Conservation (phyloP, 2,797 vertebrate genomes). For the Tokudaia muenninki region DNA sequence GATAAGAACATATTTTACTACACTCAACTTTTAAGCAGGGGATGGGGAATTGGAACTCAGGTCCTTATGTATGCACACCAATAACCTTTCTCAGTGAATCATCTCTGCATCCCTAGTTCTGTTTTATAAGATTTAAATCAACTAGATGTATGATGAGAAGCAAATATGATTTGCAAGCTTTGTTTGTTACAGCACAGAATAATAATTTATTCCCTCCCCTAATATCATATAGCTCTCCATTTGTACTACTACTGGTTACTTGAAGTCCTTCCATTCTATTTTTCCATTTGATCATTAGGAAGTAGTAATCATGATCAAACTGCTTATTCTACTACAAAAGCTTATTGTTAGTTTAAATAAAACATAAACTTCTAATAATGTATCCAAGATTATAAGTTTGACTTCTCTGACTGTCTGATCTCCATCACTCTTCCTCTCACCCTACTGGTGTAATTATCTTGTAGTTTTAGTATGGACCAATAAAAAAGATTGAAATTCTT, state of each 20-base stretch:
- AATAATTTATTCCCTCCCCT: not conserved
- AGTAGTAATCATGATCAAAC: not conserved
- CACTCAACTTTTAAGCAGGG: not conserved
- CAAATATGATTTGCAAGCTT: not conserved
- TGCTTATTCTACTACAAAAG: not conserved
- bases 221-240: not conserved
- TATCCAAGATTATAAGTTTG: not conserved
- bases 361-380: not conserved
- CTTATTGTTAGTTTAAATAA: not conserved
- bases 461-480: not conserved
- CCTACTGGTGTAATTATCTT: not conserved
- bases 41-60: not conserved
- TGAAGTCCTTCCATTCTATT: not conserved
- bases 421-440: not conserved
- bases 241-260: not conserved
- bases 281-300: not conserved
- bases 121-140: not conserved
- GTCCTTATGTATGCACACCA: not conserved
- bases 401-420: not conserved
- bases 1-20: no score
- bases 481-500: not conserved
- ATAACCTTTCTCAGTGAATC: not conserved
- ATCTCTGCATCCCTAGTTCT: not conserved
- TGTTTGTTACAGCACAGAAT: not conserved
- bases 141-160: no score